Base-by-base conservation (phyloP, 30 jellyfish, hydroid and myxozoan genomes). In the Pelagia noctiluca region DNA sequence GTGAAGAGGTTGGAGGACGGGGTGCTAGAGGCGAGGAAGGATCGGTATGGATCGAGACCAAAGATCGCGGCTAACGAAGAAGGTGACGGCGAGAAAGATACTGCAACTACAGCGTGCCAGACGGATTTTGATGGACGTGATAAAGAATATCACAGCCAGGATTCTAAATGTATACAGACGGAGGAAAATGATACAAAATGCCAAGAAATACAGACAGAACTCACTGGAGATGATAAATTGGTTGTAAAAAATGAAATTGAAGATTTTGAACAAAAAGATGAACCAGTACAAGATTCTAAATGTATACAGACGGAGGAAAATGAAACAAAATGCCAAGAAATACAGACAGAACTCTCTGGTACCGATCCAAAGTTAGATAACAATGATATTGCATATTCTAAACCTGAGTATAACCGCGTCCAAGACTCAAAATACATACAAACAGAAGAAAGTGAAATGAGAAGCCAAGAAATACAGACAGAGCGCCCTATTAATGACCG, bases 1-100 rank as follows among this genome's bases (percentile, higher is more conserved):
- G 78, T 86, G 67, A 76, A 66, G 7, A 66, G 78, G 49, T 64
- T 86, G 8, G 71, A 86, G n/a, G 61, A 76, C 37, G 90, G 79
- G 21, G 50, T 86, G 90, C n/a, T n/a, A n/a, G n/a, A n/a, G n/a
- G n/a, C n/a, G n/a, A n/a, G n/a, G n/a, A n/a, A n/a, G n/a, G n/a
- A n/a, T n/a, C n/a, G n/a, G n/a, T n/a, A n/a, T n/a, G n/a, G n/a
- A 85, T 42, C 11, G 69, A 65, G 25, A 23, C 64, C 2, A 90
- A 86, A 42, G 84, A 65, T 24, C 71, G 38, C 22, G 30, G 57
- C 32, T 8, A 33, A 36, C 7, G 42, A 50, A 32, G 75, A 25
- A 50, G 81, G 16, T 24, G 0, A 30, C 26, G 50, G 26, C 21
- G 37, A 24, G 65, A 33, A 46, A 80, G 57, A 16, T 8, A 8